Conservation (phyloP, 2,888 invertebrate species). For the Eugnorisma glareosa region DNA sequence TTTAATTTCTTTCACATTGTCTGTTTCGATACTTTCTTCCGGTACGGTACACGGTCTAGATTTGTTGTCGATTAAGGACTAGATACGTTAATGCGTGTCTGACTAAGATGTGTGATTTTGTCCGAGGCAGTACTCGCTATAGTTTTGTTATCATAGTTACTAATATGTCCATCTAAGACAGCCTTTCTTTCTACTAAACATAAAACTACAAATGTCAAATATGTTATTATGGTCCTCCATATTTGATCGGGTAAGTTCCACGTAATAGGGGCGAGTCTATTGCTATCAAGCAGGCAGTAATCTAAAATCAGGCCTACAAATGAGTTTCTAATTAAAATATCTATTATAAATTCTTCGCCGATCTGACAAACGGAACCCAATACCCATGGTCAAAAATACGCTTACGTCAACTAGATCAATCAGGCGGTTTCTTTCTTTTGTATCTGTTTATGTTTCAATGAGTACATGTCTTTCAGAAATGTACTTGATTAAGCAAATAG, state of each 20-base stretch:
- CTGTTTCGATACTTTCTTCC: slow-evolving; percentile 65
- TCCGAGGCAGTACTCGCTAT: no score
- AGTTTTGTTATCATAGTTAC: not conserved
- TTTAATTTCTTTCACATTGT: slow-evolving; percentile 62
- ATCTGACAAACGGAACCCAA: not conserved
- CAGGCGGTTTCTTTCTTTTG: not conserved
- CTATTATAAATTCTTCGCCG: not conserved
- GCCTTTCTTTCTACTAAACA: not conserved
- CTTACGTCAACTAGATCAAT: not conserved
- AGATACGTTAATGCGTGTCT: slow-evolving; percentile 10
- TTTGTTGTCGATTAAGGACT: slow-evolving; percentile 43
- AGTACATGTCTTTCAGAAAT: no score
- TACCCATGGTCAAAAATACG: not conserved
- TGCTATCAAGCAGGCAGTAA: not conserved
- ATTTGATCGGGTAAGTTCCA: not conserved
- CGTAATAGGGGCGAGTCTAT: no score
- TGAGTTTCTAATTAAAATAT: not conserved
- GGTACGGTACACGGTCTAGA: slow-evolving; percentile 62
- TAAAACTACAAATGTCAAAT: not conserved
- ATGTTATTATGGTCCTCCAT: not conserved
- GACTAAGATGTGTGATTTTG: not conserved
- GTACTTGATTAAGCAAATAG: no score
- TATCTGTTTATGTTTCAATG: not conserved
- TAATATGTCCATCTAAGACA: not conserved
- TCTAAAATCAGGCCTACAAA: not conserved